These are phyloP conservation scores for Sesia apiformis DNA, from an alignment of 2,888 invertebrate genomes.

Conservation along the genomic window DNA sequence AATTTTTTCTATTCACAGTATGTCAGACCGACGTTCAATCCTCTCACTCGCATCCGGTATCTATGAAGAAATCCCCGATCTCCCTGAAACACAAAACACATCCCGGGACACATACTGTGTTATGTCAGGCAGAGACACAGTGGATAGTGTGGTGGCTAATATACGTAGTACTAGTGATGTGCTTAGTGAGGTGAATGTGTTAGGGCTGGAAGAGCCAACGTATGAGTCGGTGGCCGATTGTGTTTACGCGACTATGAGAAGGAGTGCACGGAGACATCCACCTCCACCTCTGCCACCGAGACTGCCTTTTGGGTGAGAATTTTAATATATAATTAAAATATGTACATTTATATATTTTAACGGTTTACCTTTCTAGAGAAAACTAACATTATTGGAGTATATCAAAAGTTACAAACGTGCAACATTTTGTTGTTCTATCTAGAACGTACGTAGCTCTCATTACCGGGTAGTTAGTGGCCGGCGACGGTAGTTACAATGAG, in stretches of 20 bases:
- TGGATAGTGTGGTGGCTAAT: not conserved
- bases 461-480: no score
- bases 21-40: conserved; percentile 40
- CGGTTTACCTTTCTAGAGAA: no score
- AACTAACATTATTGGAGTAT: no score
- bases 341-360: no score
- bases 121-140: not conserved
- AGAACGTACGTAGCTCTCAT: no score
- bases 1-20: no score
- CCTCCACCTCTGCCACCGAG: conserved; percentile 40
- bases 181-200: conserved; percentile 1
- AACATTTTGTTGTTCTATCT: no score
- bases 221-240: conserved; percentile 57
- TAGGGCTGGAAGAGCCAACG: conserved; percentile 36
- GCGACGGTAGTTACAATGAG: no score
- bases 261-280: conserved; percentile 24
- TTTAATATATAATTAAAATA: no score
- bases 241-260: conserved; percentile 38
- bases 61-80: conserved; percentile 80
- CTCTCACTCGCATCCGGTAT: conserved; percentile 78
- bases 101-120: not conserved
- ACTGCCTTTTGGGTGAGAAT: conserved; percentile 18
- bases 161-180: conserved; percentile 14
- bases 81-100: conserved; percentile 16
- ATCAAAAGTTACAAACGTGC: no score